Evolutionary conservation across 2,113 vertebrate species (phyloP).

Genomic region (Amblyopsis rosae): DNA sequence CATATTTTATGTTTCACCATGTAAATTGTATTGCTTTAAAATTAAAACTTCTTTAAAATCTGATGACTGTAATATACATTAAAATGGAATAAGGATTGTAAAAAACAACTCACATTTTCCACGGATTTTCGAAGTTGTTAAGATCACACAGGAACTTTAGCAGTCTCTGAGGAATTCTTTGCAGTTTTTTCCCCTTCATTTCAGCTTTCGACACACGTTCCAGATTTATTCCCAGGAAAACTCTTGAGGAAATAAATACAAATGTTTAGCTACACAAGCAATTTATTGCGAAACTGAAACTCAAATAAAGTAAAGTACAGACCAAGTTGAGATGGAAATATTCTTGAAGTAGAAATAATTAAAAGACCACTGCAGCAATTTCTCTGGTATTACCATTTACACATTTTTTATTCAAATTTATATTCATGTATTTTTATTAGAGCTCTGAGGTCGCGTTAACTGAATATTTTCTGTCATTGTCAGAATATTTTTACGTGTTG

Average conservation of each 20-base stretch:
- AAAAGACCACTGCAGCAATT: no score
- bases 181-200: neutral
- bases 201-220: slow-evolving; percentile 1
- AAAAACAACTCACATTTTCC: neutral
- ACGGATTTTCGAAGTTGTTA: slow-evolving; percentile 16
- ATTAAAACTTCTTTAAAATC: no score
- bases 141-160: neutral
- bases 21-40: no score
- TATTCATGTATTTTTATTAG: no score
- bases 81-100: no score
- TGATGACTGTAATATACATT: no score
- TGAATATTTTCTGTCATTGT: no score
- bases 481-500: no score
- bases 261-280: neutral
- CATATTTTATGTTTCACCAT: no score
- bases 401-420: no score
- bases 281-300: neutral
- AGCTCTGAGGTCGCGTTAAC: no score
- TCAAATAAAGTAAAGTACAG: slow-evolving; percentile 3
- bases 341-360: neutral
- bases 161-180: neutral
- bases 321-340: neutral
- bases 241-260: neutral
- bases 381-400: no score
- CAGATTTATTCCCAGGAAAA: slow-evolving; percentile 10